Percentiles rank a stretch among this genome's conserved stretches.
These are phyloP conservation scores for Brienomyrus longianalis DNA, from an alignment of 2,113 vertebrate species.

Conservation along the genomic window DNA sequence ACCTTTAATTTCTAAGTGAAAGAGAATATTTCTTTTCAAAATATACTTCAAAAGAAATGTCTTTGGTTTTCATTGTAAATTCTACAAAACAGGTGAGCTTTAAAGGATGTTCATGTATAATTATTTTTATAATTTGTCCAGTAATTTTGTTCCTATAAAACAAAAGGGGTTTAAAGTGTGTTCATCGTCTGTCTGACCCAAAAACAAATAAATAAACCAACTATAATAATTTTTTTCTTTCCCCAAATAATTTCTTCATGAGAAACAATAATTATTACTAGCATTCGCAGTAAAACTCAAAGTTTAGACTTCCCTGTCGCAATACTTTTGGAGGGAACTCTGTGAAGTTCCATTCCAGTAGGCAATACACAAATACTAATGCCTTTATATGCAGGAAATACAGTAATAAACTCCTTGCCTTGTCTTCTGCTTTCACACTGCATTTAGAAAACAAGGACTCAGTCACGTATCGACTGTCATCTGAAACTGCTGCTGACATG, in stretches of 20 bases:
- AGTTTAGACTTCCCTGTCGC: not conserved
- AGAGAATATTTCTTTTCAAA: not conserved
- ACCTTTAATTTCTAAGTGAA: not conserved
- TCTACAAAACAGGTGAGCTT: not conserved
- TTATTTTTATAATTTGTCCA: not conserved
- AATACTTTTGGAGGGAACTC: not conserved
- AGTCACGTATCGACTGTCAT: not conserved
- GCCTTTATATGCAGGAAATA: not conserved
- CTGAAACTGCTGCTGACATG: not conserved
- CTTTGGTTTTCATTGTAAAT: not conserved
- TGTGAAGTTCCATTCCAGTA: not conserved
- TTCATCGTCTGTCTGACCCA: not conserved
- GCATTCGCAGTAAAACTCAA: not conserved
- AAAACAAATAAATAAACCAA: not conserved
- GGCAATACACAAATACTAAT: not conserved
- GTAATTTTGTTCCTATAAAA: not conserved
- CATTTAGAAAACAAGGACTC: not conserved
- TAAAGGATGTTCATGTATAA: not conserved
- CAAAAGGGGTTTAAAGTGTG: not conserved
- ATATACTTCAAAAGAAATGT: not conserved
- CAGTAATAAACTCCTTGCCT: not conserved
- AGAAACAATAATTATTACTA: not conserved
- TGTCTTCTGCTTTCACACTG: not conserved
- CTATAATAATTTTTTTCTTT: not conserved
- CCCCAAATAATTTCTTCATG: not conserved